These are phyloP conservation scores for Tretioscincus oriximinensis DNA, from an alignment of 2,113 vertebrate species.

Conservation along the genomic window DNA sequence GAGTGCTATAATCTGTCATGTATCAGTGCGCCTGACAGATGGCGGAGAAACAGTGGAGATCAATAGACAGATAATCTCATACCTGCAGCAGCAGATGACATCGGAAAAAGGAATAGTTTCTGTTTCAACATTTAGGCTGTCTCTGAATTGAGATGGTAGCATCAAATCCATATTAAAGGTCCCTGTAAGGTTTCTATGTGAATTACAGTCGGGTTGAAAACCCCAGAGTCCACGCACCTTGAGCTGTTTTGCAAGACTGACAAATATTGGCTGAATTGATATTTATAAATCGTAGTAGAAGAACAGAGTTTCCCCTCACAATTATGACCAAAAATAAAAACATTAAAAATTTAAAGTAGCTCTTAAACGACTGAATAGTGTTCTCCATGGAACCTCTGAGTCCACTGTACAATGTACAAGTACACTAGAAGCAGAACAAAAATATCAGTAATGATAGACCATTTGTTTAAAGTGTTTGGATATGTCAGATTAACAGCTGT, in stretches of 20 bases:
- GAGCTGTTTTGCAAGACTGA: background rate
- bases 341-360: too few species aligned
- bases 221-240: too few species aligned
- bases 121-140: background rate
- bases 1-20: slow-evolving; percentile 43
- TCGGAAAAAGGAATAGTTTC: background rate
- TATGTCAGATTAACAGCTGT: background rate
- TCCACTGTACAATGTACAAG: too few species aligned
- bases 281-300: background rate
- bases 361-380: too few species aligned
- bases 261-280: background rate
- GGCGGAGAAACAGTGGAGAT: background rate
- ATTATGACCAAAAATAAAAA: background rate
- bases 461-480: background rate
- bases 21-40: slow-evolving; percentile 9
- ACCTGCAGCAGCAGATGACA: background rate
- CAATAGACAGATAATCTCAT: background rate
- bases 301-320: background rate
- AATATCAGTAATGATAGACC: background rate
- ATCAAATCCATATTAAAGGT: too few species aligned
- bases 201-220: too few species aligned
- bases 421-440: background rate
- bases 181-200: too few species aligned
- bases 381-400: background rate
- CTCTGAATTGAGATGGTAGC: too few species aligned